Conservation (phyloP, 1,140 invertebrate species). For the Leptonema lineaticorne region DNA sequence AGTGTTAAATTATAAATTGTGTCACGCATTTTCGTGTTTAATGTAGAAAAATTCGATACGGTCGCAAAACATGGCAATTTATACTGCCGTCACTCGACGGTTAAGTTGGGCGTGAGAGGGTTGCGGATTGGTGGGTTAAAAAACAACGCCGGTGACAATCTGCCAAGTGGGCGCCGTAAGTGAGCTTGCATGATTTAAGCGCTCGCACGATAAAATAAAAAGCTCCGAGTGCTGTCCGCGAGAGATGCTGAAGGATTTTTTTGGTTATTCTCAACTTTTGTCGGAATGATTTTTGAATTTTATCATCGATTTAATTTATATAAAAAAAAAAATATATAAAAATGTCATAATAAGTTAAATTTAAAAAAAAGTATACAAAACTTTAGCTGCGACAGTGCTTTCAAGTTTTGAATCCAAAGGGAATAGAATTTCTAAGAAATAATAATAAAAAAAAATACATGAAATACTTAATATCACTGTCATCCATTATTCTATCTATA, state of each 20-base stretch:
- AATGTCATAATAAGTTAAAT: too few relatives aligned
- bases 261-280: too few relatives aligned
- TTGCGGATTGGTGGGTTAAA: background rate
- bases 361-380: slow-evolving; percentile 19
- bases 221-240: slow-evolving; percentile 15
- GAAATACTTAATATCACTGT: too few relatives aligned
- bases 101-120: background rate
- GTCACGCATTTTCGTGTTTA: slow-evolving; percentile 8
- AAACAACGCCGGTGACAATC: slow-evolving; percentile 29
- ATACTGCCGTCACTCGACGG: slow-evolving; percentile 17
- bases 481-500: too few relatives aligned
- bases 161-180: slow-evolving; percentile 30
- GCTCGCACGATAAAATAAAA: slow-evolving; percentile 29
- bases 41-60: slow-evolving; percentile 23
- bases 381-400: slow-evolving; percentile 37
- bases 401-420: slow-evolving; percentile 31
- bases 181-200: slow-evolving; percentile 32
- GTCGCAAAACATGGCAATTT: slow-evolving; percentile 36
- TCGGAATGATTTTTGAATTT: too few relatives aligned
- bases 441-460: too few relatives aligned
- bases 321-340: too few relatives aligned
- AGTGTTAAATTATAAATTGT: slow-evolving; percentile 26
- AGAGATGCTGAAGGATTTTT: too few relatives aligned
- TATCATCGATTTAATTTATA: too few relatives aligned
- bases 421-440: slow-evolving; percentile 26